Conservation (phyloP, 1,140 invertebrate species). For the Drosophila elegans region DNA sequence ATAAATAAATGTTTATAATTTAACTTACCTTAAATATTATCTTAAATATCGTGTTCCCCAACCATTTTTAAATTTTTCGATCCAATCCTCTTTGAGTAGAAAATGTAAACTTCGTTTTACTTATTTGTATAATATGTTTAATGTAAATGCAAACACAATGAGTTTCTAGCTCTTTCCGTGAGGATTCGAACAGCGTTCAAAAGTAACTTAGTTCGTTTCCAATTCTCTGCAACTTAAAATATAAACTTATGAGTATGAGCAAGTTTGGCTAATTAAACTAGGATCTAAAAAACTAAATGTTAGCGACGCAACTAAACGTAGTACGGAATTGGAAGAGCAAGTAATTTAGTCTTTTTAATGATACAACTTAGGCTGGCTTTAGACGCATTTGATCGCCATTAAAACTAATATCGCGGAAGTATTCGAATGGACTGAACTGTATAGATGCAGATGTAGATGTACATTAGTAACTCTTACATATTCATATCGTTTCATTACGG, state of each 20-base stretch:
- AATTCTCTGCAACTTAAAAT: constrained; percentile 63
- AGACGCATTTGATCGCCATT: constrained; percentile 20
- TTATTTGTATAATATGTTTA: constrained; percentile 43
- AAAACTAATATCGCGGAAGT: constrained; percentile 73
- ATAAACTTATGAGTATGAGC: constrained; percentile 68
- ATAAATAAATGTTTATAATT: no score
- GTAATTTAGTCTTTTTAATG: constrained; percentile 77
- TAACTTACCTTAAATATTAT: no score
- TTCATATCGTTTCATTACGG: constrained; percentile 50
- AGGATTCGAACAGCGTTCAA: constrained; percentile 42
- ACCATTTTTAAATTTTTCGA: no score
- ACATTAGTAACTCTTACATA: constrained; percentile 63
- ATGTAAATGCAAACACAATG: constrained; percentile 71
- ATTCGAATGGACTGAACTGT: constrained; percentile 39
- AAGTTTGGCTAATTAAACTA: constrained; percentile 80
- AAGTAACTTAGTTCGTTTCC: constrained; percentile 50
- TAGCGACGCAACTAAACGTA: constrained; percentile 58
- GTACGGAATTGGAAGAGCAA: constrained; percentile 75
- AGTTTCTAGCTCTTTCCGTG: constrained; percentile 55
- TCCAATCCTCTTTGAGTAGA: not conserved
- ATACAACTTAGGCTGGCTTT: constrained; percentile 58
- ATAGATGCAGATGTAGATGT: constrained; percentile 37
- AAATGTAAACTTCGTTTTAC: not conserved
- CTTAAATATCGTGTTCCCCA: no score
- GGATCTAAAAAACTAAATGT: constrained; percentile 54